phyloP scores from a whole-genome alignment of 1,140 invertebrate species.

The Lepidurus arcticus region DNA sequence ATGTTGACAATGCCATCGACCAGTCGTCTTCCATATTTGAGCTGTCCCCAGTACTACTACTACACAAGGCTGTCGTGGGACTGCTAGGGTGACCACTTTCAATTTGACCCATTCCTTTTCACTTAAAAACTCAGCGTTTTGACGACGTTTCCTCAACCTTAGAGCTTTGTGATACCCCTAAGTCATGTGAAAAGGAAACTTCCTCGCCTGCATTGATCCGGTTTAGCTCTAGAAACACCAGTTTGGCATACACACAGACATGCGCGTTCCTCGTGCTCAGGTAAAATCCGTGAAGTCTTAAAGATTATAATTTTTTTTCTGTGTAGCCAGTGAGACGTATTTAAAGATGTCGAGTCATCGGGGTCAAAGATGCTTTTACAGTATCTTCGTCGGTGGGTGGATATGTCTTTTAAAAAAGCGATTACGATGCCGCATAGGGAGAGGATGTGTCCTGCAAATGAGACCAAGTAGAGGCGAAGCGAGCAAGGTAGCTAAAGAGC shows the following conservation, averaged over 20 bases:
- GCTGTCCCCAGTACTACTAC: not conserved
- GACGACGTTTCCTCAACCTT: not conserved
- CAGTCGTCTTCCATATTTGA: not conserved
- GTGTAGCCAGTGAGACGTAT: not conserved
- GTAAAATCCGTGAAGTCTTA: not conserved
- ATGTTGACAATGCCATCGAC: conserved; percentile 11
- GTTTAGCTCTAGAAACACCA: not conserved
- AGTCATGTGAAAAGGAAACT: not conserved
- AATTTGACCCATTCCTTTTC: not conserved
- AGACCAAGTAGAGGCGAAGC: not conserved
- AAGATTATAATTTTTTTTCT: not conserved
- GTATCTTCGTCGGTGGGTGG: not conserved
- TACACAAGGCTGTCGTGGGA: not conserved
- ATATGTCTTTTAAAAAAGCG: not conserved
- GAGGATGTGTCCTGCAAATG: not conserved
- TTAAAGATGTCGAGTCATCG: conserved; percentile 17
- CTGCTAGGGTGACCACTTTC: conserved; percentile 2
- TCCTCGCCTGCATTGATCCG: not conserved
- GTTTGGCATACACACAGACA: not conserved
- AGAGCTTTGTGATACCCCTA: not conserved
- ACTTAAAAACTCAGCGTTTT: not conserved
- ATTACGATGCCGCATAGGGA: not conserved
- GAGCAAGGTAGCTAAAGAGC: conserved; percentile 18
- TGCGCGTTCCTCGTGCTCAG: not conserved
- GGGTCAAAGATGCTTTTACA: not conserved